These are phyloP conservation scores for Xylocampa areola DNA, from an alignment of 2,888 invertebrate species.

Conservation along the genomic window DNA sequence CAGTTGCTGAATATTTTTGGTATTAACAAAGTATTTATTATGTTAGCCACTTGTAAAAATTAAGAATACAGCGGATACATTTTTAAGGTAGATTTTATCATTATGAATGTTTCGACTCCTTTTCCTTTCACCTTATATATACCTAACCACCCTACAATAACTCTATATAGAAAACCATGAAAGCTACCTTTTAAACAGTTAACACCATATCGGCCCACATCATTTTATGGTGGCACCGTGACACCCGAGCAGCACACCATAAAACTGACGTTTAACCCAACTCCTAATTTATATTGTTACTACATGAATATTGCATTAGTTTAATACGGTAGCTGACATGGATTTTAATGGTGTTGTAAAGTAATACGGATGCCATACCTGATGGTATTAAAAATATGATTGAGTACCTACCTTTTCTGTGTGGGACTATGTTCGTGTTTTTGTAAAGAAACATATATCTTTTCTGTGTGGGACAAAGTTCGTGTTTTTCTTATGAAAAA, in stretches of 20 bases:
- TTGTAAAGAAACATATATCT: too few species aligned
- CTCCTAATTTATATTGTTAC: constrained; percentile 38
- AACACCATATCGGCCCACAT: constrained; percentile 25
- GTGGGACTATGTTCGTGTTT: neutral
- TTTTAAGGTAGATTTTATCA: too few species aligned
- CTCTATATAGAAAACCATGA: neutral
- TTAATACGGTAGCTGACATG: constrained; percentile 29
- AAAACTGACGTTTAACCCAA: constrained; percentile 29
- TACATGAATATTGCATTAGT: constrained; percentile 58
- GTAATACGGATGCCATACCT: neutral
- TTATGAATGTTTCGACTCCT: neutral
- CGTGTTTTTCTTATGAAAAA: too few species aligned
- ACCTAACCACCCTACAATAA: neutral
- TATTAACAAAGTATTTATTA: too few species aligned
- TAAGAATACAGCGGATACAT: too few species aligned
- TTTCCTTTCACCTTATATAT: neutral
- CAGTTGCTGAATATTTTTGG: too few species aligned
- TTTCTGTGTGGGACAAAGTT: too few species aligned
- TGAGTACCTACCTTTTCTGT: neutral
- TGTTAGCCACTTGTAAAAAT: too few species aligned
- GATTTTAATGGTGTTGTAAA: constrained; percentile 17
- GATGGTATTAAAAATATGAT: constrained; percentile 14
- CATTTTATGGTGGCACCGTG: constrained; percentile 17
- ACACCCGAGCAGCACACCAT: too few species aligned
- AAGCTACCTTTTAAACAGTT: constrained; percentile 26